These are phyloP conservation scores for Eclectus roratus DNA, from an alignment of 2,113 vertebrate species.

Conservation along the genomic window DNA sequence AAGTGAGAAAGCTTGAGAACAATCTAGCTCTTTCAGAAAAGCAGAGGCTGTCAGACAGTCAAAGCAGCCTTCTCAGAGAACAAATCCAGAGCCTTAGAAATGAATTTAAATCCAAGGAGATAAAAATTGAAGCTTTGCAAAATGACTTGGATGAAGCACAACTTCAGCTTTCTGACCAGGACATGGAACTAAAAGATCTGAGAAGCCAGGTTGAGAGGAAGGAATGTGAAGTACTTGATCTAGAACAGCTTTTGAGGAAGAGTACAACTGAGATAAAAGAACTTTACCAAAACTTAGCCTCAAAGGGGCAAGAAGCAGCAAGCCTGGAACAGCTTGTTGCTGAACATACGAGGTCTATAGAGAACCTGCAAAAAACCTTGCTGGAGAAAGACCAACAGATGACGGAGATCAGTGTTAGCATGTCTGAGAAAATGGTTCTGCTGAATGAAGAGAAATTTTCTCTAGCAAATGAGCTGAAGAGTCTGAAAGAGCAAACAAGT, in stretches of 20 bases:
- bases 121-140: slow-evolving; percentile 83
- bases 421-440: slow-evolving; percentile 87
- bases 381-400: slow-evolving; percentile 84
- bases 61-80: slow-evolving; percentile 80
- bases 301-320: slow-evolving; percentile 57
- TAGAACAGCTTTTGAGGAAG: slow-evolving; percentile 69
- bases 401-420: slow-evolving; percentile 80
- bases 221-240: slow-evolving; percentile 68
- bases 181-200: slow-evolving; percentile 70
- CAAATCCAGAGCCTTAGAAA: slow-evolving; percentile 82
- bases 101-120: slow-evolving; percentile 81
- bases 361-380: slow-evolving; percentile 75
- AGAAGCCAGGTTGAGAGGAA: slow-evolving; percentile 77
- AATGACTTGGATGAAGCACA: slow-evolving; percentile 79
- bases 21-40: slow-evolving; percentile 69
- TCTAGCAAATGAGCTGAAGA: slow-evolving; percentile 79
- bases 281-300: slow-evolving; percentile 65
- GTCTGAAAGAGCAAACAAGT: slow-evolving; percentile 81
- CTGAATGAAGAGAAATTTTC: slow-evolving; percentile 87
- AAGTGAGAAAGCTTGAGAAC: slow-evolving; percentile 68
- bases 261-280: slow-evolving; percentile 73
- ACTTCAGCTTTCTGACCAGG: slow-evolving; percentile 76
- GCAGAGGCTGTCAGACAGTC: slow-evolving; percentile 65
- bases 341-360: slow-evolving; percentile 73
- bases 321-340: slow-evolving; percentile 73